A percentile compares a stretch with the other conserved stretches of the same genome.
Evolutionary conservation across 2,113 vertebrate genomes (phyloP).

Genomic region (Chaetorhynchus papuensis): DNA sequence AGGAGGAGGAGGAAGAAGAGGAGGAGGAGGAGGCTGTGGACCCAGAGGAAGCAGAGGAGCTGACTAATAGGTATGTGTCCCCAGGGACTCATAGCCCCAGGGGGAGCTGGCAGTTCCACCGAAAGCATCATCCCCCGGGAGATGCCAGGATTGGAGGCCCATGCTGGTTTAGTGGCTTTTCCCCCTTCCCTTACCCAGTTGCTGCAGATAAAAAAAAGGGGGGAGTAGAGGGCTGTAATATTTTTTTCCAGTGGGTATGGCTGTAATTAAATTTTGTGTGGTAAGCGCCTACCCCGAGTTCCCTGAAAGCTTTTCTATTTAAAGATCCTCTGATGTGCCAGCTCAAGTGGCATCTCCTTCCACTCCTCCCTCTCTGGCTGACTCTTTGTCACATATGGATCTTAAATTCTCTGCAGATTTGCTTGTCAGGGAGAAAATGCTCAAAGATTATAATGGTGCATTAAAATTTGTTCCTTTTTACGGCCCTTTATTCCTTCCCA

Average conservation of each 20-base stretch:
- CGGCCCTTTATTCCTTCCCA: neutral
- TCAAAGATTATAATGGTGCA: neutral
- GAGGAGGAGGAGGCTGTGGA: slow-evolving; percentile 42
- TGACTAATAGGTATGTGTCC: slow-evolving; percentile 79
- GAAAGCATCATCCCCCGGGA: neutral
- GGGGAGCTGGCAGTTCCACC: neutral
- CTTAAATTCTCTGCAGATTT: slow-evolving; percentile 13
- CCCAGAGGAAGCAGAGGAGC: slow-evolving; percentile 77
- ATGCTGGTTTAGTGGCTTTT: neutral
- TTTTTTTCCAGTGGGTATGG: neutral
- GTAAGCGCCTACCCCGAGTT: neutral
- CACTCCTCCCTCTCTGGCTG: slow-evolving; percentile 12
- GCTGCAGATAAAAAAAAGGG: neutral
- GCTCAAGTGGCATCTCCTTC: slow-evolving; percentile 58
- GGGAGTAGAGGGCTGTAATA: neutral
- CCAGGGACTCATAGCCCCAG: neutral
- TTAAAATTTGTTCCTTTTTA: neutral
- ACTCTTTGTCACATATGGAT: slow-evolving; percentile 19
- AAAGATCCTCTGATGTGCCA: slow-evolving; percentile 38
- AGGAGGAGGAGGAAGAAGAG: neutral
- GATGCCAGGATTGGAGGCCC: neutral
- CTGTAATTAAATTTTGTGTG: slow-evolving; percentile 11
- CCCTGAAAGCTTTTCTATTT: slow-evolving; percentile 53
- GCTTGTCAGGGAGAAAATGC: neutral
- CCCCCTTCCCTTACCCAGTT: neutral